Base-by-base conservation (phyloP, 2,888 invertebrate genomes). In the Euzophera pinguis region DNA sequence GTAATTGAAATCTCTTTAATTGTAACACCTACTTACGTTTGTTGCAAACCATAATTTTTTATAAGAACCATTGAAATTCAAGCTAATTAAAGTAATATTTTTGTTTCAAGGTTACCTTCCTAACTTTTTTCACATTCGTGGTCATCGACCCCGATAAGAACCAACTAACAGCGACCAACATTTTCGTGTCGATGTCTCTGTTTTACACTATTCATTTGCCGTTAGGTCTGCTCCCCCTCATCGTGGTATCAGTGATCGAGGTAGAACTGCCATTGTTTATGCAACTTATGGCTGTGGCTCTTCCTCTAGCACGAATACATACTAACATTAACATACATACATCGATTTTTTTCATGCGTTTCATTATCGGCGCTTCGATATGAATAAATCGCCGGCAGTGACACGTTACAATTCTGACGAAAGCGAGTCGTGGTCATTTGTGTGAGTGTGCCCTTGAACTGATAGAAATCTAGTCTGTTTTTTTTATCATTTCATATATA, bases 191-290 rank as follows among this genome's bases (percentile, higher is more conserved):
- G 62, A 91, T 98, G 72, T 92, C 97, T 35, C 91, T 98, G 67
- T 98, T 98, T 91, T 95, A 95, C 86, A 93, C 96, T 65, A 93
- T 98, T 80, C 93, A 96, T 76, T 92, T 97, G 85, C 97, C 98
- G 55, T 91, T 98, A 86, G 94, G 94, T 65, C 92, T 96, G 80
- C 91, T 97, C 69, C 95, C 95, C 43, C 91, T 95, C 91, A 87
- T 95, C 82, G 90, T 94, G 73, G 94, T 95, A 63, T 93, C 92
- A 71, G 88, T 91, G 62, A 92, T 95, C 59, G 95, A 96, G 95
- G 96, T 96, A 93, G 91, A 78, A 61, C 71, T 62, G 52, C 64
- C 58, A 54, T 57, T 62, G 55, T 55, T 41, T 50, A 58, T 62
- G 58, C 60, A 62, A 62, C 57, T 55, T 64, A 69, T 71, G 83